Conservation (phyloP, 2,113 vertebrate genomes). For the Montifringilla adamsi region DNA sequence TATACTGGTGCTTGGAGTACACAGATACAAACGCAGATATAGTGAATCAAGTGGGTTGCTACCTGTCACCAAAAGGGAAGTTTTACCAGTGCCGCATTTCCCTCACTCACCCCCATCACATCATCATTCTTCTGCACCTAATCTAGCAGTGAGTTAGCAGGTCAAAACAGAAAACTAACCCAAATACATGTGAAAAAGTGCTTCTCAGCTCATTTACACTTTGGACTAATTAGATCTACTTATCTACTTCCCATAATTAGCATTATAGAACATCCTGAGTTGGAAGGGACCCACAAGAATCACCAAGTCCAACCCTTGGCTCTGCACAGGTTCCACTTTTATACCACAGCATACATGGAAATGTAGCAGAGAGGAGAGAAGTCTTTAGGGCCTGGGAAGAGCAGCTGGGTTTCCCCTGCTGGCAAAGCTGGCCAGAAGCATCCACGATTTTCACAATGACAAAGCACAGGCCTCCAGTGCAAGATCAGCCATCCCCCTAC, state of each 20-base stretch:
- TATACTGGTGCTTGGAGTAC: background rate
- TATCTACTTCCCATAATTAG: background rate
- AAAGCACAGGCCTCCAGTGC: background rate
- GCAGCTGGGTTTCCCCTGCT: accelerated
- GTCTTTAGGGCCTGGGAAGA: background rate
- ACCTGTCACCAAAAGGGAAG: background rate
- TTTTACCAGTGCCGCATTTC: background rate
- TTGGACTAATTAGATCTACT: background rate
- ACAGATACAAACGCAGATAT: background rate
- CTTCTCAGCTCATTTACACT: background rate
- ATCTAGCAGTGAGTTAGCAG: background rate
- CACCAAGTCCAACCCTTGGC: too few species aligned
- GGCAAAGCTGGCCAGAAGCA: background rate
- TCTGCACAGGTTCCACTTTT: background rate
- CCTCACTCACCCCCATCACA: background rate
- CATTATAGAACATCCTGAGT: background rate
- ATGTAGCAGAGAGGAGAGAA: background rate
- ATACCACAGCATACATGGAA: background rate
- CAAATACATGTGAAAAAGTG: background rate
- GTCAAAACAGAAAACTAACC: background rate
- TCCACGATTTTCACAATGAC: accelerated
- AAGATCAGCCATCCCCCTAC: background rate
- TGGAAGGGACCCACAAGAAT: background rate
- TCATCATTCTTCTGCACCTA: background rate
- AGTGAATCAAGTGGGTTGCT: background rate